phyloP scores from a whole-genome alignment of 2,113 vertebrate genomes.

The Erythrolamprus reginae region DNA sequence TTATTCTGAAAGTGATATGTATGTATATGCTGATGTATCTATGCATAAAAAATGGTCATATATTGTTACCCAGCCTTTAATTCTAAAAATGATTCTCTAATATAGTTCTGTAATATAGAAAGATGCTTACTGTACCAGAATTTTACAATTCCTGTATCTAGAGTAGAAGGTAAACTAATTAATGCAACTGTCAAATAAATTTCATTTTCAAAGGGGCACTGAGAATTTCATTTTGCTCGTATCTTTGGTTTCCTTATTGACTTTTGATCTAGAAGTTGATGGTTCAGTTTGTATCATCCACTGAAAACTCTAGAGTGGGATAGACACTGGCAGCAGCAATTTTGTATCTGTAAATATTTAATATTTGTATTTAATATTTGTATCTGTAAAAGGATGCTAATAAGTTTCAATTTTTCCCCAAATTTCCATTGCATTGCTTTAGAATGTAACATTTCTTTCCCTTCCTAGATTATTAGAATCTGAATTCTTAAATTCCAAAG shows the following conservation, averaged over 20 bases:
- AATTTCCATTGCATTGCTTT: neutral
- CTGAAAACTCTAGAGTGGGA: neutral
- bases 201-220: neutral
- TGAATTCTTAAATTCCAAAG: neutral
- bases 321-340: neutral
- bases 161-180: neutral
- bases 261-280: neutral
- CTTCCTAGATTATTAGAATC: neutral
- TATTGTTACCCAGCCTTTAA: neutral
- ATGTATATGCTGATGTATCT: neutral
- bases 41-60: neutral
- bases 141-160: neutral
- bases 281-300: neutral
- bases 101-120: neutral
- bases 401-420: neutral
- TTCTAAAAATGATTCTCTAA: neutral
- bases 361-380: too few relatives aligned
- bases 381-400: neutral
- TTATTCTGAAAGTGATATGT: neutral
- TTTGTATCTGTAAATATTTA: neutral
- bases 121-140: neutral
- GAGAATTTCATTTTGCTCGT: neutral
- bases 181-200: neutral
- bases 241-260: neutral
- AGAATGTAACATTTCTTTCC: neutral